These are phyloP conservation scores for Plecotus auritus DNA, from an alignment of 2,113 vertebrate species.

Conservation along the genomic window DNA sequence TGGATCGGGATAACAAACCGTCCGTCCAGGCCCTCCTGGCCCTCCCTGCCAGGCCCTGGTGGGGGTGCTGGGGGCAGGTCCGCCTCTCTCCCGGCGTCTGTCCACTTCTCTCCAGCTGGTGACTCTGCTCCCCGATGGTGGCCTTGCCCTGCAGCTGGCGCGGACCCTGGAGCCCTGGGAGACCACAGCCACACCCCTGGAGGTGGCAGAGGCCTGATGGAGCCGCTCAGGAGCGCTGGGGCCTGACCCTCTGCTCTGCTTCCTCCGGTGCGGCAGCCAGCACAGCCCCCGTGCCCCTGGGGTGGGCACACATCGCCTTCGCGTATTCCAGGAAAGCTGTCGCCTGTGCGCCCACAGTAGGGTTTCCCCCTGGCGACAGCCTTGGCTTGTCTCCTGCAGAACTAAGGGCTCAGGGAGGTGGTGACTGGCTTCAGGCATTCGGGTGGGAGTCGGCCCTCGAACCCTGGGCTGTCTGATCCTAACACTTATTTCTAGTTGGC, in stretches of 20 bases:
- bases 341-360: fast-evolving
- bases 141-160: neutral
- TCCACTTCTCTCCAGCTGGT: neutral
- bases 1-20: neutral
- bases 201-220: neutral
- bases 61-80: too few relatives aligned
- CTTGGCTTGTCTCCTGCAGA: neutral
- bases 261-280: neutral
- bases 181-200: neutral
- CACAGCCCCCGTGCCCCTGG: too few relatives aligned
- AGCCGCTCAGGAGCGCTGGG: fast-evolving
- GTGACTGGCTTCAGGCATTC: neutral
- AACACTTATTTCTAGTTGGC: neutral
- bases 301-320: neutral
- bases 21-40: neutral
- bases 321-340: neutral
- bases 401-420: neutral
- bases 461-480: neutral
- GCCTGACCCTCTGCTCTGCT: too few relatives aligned
- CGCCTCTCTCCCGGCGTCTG: neutral
- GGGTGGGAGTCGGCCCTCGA: fast-evolving
- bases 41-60: neutral
- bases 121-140: neutral
- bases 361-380: neutral
- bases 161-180: neutral